phyloP scores from a whole-genome alignment of 53 echinoderm and acorn worm genomes.

The Antedon mediterranea region DNA sequence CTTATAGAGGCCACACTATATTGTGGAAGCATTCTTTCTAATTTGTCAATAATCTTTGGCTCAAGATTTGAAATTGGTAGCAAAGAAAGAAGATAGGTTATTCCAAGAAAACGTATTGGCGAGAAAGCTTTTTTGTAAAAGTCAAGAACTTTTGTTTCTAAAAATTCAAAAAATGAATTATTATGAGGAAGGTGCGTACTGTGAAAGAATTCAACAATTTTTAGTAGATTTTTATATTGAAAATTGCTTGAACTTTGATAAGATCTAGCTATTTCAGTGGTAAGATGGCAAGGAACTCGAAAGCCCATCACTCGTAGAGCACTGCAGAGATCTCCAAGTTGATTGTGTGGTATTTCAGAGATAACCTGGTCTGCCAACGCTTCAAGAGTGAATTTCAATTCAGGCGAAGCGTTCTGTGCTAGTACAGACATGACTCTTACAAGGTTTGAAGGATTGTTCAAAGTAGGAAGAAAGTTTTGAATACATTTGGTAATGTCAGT shows the following conservation, averaged over 20 bases:
- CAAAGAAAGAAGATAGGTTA: conserved; percentile 37
- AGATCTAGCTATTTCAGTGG: conserved; percentile 7
- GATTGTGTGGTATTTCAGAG: not conserved
- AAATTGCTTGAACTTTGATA: conserved; percentile 2
- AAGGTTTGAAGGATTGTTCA: conserved; percentile 28
- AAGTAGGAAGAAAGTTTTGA: conserved; percentile 12
- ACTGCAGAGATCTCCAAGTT: conserved; percentile 4
- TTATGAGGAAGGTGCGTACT: conserved; percentile 4
- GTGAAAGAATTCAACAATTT: conserved; percentile 23
- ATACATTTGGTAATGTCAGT: conserved; percentile 6
- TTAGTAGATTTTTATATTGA: conserved; percentile 16
- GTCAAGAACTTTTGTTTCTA: conserved; percentile 4
- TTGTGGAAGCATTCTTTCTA: conserved; percentile 36
- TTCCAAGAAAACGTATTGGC: conserved; percentile 5
- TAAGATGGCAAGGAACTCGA: conserved; percentile 5
- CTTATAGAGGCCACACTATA: conserved; percentile 59
- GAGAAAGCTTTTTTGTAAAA: conserved; percentile 14
- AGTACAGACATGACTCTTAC: conserved; percentile 34
- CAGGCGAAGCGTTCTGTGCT: conserved; percentile 32
- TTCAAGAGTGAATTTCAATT: conserved; percentile 35
- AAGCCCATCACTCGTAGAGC: conserved; percentile 26
- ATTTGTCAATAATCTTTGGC: conserved; percentile 15
- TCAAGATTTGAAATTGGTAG: conserved; percentile 26
- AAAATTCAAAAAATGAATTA: conserved; percentile 12
- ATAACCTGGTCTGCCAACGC: conserved; percentile 15